phyloP scores from a whole-genome alignment of 2,888 invertebrate species.

The Tinea semifulvella region DNA sequence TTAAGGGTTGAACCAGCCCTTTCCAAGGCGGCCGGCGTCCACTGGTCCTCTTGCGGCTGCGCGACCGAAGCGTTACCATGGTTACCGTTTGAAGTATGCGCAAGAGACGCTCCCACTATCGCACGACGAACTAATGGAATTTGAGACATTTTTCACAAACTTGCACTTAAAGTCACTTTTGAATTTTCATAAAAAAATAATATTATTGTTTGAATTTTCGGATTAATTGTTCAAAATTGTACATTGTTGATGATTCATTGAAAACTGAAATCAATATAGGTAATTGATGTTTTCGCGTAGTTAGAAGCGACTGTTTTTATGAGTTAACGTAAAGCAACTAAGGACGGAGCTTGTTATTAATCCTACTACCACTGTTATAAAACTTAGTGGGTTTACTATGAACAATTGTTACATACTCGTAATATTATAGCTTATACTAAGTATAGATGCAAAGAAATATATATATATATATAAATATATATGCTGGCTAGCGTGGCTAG shows the following conservation, averaged over 20 bases:
- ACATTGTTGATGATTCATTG: no score
- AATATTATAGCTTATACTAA: no score
- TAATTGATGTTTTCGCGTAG: neutral
- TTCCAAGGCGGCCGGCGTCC: slow-evolving; percentile 59
- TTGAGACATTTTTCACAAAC: slow-evolving; percentile 34
- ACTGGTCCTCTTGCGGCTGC: slow-evolving; percentile 39
- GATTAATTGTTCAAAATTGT: no score
- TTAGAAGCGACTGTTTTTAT: neutral
- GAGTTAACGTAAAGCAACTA: slow-evolving; percentile 6
- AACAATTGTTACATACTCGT: neutral
- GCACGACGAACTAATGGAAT: slow-evolving; percentile 50
- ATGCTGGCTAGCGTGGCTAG: no score
- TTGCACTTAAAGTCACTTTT: slow-evolving; percentile 6
- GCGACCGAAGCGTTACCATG: slow-evolving; percentile 29
- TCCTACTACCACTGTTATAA: neutral
- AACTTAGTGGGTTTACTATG: neutral
- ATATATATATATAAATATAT: no score
- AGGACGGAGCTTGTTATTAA: neutral
- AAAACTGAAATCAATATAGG: neutral
- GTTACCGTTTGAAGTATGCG: slow-evolving; percentile 26
- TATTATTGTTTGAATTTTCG: neutral
- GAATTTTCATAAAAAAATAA: neutral
- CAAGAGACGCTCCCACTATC: slow-evolving; percentile 46
- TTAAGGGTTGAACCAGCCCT: slow-evolving; percentile 58
- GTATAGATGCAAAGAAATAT: no score